Evolutionary conservation across 2,797 vertebrate species (phyloP).

Genomic region (Catamblyrhynchus diadema): DNA sequence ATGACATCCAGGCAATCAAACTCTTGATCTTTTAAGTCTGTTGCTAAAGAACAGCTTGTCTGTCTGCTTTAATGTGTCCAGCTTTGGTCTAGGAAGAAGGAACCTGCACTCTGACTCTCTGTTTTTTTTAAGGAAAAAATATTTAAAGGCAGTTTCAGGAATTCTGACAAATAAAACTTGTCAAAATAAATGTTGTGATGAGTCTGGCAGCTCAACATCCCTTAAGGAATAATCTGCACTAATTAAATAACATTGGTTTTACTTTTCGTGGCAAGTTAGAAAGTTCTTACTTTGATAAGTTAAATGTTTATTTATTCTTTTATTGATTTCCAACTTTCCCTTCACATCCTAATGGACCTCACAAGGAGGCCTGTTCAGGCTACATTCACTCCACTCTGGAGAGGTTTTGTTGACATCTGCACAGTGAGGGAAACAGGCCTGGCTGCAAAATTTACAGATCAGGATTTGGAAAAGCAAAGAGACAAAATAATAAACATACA

Average conservation of each 20-base stretch:
- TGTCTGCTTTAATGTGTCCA: neutral
- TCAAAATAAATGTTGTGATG: neutral
- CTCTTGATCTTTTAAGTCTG: neutral
- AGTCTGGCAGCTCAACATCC: neutral
- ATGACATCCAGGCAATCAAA: neutral
- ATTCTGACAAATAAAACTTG: neutral
- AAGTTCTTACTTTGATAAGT: neutral
- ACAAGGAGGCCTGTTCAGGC: slow-evolving; percentile 33
- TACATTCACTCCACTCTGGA: slow-evolving; percentile 8
- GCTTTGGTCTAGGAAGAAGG: neutral
- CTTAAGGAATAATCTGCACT: neutral
- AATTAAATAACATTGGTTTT: neutral
- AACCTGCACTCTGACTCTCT: neutral
- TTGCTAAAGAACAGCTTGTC: neutral
- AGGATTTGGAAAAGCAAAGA: slow-evolving; percentile 57
- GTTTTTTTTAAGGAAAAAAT: neutral
- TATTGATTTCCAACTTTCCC: slow-evolving; percentile 1
- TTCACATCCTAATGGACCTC: slow-evolving; percentile 45
- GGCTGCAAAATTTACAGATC: slow-evolving; percentile 9
- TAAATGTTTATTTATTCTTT: slow-evolving; percentile 24
- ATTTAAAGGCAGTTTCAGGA: neutral
- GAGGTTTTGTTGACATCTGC: slow-evolving; percentile 57
- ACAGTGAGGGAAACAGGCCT: slow-evolving; percentile 29
- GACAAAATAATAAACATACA: slow-evolving; percentile 78
- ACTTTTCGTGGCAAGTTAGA: neutral